Conservation (phyloP, 2,888 invertebrate genomes). For the Papilio gigon region DNA sequence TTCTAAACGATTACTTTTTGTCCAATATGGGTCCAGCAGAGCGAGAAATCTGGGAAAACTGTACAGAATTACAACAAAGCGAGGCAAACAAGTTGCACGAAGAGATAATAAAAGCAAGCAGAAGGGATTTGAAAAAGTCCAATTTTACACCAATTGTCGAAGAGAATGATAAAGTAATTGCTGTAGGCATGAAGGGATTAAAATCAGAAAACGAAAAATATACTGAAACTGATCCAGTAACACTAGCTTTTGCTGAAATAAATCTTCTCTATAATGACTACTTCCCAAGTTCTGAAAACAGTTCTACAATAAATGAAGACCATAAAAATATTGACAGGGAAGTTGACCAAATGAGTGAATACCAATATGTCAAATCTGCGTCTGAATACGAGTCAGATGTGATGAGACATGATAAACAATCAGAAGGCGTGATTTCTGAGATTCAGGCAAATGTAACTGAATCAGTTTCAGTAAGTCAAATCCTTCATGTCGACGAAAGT, state of each 20-base stretch:
- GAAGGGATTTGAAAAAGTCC: constrained; percentile 63
- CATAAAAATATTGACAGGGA: constrained; percentile 47
- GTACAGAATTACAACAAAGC: constrained; percentile 59
- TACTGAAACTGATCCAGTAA: constrained; percentile 66
- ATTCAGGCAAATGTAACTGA: constrained; percentile 80
- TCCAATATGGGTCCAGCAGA: constrained; percentile 76
- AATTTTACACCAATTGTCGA: constrained; percentile 75
- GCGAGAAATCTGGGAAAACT: constrained; percentile 73
- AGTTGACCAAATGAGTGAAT: constrained; percentile 53
- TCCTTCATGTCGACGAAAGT: constrained; percentile 61
- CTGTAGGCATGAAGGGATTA: constrained; percentile 59
- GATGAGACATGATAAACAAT: constrained; percentile 70
- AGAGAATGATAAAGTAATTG: constrained; percentile 70
- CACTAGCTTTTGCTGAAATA: constrained; percentile 76
- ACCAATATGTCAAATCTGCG: constrained; percentile 75
- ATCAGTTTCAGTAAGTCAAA: constrained; percentile 79
- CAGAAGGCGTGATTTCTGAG: constrained; percentile 80
- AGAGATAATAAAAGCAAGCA: constrained; percentile 50
- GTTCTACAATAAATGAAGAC: constrained; percentile 54
- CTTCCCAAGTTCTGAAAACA: constrained; percentile 63
- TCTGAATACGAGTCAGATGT: constrained; percentile 77
- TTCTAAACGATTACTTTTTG: constrained; percentile 54
- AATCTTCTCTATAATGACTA: constrained; percentile 71
- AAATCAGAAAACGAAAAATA: constrained; percentile 58
- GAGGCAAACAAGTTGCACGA: constrained; percentile 56